A percentile compares a stretch with the other conserved stretches of the same genome.
Evolutionary conservation across 1,140 invertebrate genomes (phyloP).

Genomic region (Meloidogyne exigua): DNA sequence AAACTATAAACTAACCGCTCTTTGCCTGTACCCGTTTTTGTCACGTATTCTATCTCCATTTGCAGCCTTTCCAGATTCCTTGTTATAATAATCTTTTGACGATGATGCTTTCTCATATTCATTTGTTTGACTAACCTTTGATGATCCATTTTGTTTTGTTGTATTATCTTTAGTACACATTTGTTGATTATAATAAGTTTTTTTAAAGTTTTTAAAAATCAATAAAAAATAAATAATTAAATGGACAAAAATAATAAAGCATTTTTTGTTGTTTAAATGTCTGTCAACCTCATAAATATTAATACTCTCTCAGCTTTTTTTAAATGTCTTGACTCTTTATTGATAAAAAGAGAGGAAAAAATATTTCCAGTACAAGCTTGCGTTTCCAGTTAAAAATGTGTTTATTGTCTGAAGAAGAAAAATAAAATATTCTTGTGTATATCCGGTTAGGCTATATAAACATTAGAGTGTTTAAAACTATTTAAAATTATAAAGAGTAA

Average conservation of each 20-base stretch:
- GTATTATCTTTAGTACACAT: background rate
- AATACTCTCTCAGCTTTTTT: background rate
- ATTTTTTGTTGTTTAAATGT: background rate
- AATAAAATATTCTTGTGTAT: too few relatives aligned
- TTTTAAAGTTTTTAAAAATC: background rate
- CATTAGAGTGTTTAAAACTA: too few relatives aligned
- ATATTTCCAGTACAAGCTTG: too few relatives aligned
- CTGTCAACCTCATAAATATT: background rate
- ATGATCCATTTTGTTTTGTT: constrained; percentile 5
- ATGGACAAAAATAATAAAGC: background rate
- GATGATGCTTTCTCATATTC: background rate
- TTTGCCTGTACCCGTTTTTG: constrained; percentile 15
- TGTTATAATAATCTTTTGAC: background rate
- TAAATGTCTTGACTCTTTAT: background rate
- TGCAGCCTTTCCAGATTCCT: background rate
- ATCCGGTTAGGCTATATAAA: too few relatives aligned
- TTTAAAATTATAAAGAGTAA: too few relatives aligned
- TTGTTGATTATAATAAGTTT: background rate
- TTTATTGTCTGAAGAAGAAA: too few relatives aligned
- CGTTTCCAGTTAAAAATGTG: too few relatives aligned
- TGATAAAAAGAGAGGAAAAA: too few relatives aligned
- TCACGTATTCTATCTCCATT: constrained; percentile 19
- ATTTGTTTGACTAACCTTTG: background rate
- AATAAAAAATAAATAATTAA: background rate
- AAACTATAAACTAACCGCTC: constrained; percentile 20